Evolutionary conservation across 2,113 vertebrate species (phyloP).

Genomic region (Nipponia nippon): DNA sequence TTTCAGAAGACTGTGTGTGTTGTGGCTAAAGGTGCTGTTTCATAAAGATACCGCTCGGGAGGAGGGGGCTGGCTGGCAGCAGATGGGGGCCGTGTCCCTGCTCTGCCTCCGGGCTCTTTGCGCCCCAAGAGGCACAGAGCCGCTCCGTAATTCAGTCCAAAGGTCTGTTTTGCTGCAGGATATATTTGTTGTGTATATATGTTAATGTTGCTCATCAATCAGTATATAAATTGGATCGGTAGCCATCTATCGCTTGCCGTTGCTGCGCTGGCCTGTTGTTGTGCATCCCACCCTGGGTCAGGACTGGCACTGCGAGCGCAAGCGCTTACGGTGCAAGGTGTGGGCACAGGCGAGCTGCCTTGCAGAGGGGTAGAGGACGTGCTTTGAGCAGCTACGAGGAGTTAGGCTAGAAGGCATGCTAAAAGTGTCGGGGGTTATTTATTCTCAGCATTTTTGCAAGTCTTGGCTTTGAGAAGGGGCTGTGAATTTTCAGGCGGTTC

Average conservation of each 20-base stretch:
- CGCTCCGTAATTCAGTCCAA: accelerated
- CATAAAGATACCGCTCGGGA: accelerated
- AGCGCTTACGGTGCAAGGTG: too few species aligned
- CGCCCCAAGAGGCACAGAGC: accelerated
- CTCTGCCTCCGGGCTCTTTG: neutral
- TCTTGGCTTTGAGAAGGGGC: neutral
- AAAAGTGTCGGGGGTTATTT: neutral
- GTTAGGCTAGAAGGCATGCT: neutral
- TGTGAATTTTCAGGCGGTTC: neutral
- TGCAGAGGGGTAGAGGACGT: neutral
- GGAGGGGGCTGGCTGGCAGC: neutral
- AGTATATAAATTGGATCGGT: neutral
- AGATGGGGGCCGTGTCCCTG: neutral
- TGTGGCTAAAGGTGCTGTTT: neutral
- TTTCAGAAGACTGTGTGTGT: neutral
- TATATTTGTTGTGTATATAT: neutral
- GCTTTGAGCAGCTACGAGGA: neutral
- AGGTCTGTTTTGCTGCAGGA: neutral
- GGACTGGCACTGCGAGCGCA: accelerated
- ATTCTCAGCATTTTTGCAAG: neutral
- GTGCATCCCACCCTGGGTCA: neutral
- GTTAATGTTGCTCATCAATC: neutral
- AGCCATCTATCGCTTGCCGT: too few species aligned
- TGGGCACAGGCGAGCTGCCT: too few species aligned
- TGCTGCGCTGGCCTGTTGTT: neutral